These are phyloP conservation scores for Simalia tracyae DNA, from an alignment of 2,797 vertebrate genomes.

Conservation along the genomic window DNA sequence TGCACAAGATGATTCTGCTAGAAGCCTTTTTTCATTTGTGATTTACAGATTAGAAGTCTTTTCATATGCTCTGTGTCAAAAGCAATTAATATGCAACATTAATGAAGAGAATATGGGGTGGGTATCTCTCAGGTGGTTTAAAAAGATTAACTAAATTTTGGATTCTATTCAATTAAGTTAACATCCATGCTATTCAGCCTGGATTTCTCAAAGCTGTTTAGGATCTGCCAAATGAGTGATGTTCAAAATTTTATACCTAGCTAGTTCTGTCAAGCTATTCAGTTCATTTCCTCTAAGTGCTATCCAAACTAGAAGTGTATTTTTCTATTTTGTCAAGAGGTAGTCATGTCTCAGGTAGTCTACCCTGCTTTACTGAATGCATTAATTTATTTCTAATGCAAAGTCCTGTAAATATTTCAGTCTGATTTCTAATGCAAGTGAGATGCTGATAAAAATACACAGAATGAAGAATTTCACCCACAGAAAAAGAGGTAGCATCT, in stretches of 20 bases:
- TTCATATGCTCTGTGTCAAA: constrained; percentile 43
- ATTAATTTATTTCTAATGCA: not conserved
- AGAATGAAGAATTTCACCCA: not conserved
- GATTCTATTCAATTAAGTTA: constrained; percentile 41
- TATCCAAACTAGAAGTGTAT: not conserved
- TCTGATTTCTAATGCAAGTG: not conserved
- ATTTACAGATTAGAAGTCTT: constrained; percentile 59
- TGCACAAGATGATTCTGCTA: constrained; percentile 56
- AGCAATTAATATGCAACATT: constrained; percentile 51
- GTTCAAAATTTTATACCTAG: not conserved
- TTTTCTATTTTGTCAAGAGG: not conserved
- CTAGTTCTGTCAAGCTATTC: not conserved
- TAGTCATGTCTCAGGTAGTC: not conserved
- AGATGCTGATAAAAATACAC: not conserved
- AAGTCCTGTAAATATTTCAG: not conserved
- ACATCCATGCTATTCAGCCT: constrained; percentile 8
- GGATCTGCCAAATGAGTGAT: not conserved
- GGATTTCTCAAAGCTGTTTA: not conserved
- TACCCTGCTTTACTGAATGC: not conserved
- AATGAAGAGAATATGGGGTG: constrained; percentile 51
- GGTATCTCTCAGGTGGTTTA: constrained; percentile 46
- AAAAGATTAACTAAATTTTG: constrained; percentile 51
- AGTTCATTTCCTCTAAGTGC: not conserved
- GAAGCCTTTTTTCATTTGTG: constrained; percentile 55
- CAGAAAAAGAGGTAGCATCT: not conserved